Evolutionary conservation across 2,888 invertebrate genomes (phyloP), one percentile per base, ranked within the genome.

Genomic region (Rhynchonema sp.): DNA sequence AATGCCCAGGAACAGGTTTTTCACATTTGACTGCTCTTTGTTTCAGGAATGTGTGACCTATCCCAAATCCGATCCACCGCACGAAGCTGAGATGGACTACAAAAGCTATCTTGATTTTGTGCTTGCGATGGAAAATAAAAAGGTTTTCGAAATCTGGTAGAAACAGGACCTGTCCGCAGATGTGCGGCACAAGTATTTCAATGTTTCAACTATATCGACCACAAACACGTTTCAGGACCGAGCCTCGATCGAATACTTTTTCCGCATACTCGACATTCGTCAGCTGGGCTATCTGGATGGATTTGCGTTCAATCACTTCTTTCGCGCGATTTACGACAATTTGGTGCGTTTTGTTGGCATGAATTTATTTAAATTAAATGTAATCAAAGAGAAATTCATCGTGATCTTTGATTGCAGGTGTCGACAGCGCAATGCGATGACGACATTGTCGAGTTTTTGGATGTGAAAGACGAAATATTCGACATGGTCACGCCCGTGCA

Each of bases 391-490:
- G n/a, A n/a, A n/a, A n/a, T n/a, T n/a, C n/a, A n/a, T n/a, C n/a
- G n/a, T n/a, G n/a, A n/a, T n/a, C n/a, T n/a, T n/a, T n/a, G n/a
- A n/a, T n/a, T n/a, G n/a, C n/a, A n/a, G n/a, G n/a, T n/a, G n/a
- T 6, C 38, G 6, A 38, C 38, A 13, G 38, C 38, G 38, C 38
- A 38, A 17, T 13, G 9, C 9, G 38, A 38, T 17, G 38, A 38
- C 9, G 38, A 38, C 38, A 38, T 38, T 17, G 49, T 49, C 49
- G 49, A 49, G 20, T 49, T 92, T 74, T 85, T 89, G 66, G 91
- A 94, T 76, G 86, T 94, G 0, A 90, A 90, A 74, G 90, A 94
- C 78, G 92, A 94, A 77, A 86, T 94, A 66, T 94, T 91, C 78
- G 94, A 94, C 77, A 94, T 96, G 92, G 87, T 92, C 1, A 84